Conservation (phyloP, 2,797 vertebrate genomes). For the Bradypodion ventrale region DNA sequence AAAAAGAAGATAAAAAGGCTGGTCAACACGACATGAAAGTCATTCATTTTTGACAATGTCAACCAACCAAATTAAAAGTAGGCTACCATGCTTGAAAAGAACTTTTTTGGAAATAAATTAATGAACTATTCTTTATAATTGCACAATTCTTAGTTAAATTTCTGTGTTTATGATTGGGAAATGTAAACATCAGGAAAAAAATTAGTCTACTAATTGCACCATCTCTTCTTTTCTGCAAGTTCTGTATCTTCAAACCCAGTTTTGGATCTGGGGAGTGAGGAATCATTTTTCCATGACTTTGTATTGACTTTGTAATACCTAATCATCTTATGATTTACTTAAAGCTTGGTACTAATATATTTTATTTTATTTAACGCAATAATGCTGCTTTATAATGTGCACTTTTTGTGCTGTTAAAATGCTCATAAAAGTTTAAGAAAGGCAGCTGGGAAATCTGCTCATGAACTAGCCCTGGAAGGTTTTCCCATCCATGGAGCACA, state of each 20-base stretch:
- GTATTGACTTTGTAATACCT: neutral
- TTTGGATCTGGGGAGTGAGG: neutral
- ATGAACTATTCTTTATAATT: neutral
- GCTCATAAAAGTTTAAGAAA: neutral
- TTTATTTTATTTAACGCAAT: neutral
- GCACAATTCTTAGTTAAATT: neutral
- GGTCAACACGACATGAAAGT: constrained; percentile 28
- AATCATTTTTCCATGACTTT: neutral
- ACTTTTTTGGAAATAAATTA: neutral
- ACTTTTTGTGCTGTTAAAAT: neutral
- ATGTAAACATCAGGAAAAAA: no score
- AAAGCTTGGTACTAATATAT: neutral
- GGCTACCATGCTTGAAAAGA: constrained; percentile 30
- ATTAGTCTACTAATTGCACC: neutral
- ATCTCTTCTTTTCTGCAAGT: neutral
- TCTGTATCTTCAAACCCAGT: neutral
- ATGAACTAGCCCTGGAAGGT: no score
- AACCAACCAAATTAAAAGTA: constrained; percentile 30
- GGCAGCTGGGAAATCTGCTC: no score
- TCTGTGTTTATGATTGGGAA: neutral
- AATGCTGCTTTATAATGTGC: neutral
- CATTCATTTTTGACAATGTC: constrained; percentile 37
- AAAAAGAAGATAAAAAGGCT: no score
- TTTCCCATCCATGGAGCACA: no score
- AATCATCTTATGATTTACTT: neutral